A percentile compares a stretch with the other conserved stretches of the same genome.
Evolutionary conservation across 2,888 invertebrate species (phyloP).

Genomic region (Catocala sponsa): DNA sequence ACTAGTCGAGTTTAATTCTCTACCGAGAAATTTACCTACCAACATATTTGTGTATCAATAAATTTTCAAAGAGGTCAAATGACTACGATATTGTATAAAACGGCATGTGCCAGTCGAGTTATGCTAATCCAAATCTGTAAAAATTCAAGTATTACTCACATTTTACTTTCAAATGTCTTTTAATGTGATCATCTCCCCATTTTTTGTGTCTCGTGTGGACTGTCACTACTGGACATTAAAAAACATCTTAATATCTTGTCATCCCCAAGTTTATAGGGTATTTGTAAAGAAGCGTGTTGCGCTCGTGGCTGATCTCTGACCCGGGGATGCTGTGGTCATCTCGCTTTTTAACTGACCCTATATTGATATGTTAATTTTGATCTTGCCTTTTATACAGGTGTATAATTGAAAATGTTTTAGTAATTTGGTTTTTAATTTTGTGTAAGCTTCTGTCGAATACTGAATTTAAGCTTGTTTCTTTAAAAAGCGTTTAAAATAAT

Average conservation of each 20-base stretch:
- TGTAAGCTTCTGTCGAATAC: background rate
- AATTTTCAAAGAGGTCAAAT: conserved; percentile 17
- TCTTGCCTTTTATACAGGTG: conserved; percentile 40
- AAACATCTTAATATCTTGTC: conserved; percentile 51
- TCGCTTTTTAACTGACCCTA: conserved; percentile 42
- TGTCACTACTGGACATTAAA: conserved; percentile 54
- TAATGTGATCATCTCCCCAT: conserved; percentile 50
- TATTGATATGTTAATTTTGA: conserved; percentile 46
- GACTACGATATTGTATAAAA: conserved; percentile 11
- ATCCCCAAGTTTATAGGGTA: conserved; percentile 49
- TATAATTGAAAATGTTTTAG: background rate
- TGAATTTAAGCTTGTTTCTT: background rate
- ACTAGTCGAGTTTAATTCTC: conserved; percentile 6
- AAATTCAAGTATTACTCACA: conserved; percentile 39
- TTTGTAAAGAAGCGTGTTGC: conserved; percentile 55
- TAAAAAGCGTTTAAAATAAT: background rate
- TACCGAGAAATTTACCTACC: conserved; percentile 6
- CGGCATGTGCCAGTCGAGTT: conserved; percentile 41
- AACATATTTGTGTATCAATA: conserved; percentile 19
- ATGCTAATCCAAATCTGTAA: conserved; percentile 44
- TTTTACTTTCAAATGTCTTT: conserved; percentile 50
- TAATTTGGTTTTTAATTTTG: background rate
- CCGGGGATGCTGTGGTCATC: conserved; percentile 56
- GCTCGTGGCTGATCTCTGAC: conserved; percentile 53
- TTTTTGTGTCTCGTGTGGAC: conserved; percentile 50